A percentile compares a stretch with the other conserved stretches of the same genome.
phyloP scores from a whole-genome alignment of 2,888 invertebrate species.

The Meiosimyza platycephala region DNA sequence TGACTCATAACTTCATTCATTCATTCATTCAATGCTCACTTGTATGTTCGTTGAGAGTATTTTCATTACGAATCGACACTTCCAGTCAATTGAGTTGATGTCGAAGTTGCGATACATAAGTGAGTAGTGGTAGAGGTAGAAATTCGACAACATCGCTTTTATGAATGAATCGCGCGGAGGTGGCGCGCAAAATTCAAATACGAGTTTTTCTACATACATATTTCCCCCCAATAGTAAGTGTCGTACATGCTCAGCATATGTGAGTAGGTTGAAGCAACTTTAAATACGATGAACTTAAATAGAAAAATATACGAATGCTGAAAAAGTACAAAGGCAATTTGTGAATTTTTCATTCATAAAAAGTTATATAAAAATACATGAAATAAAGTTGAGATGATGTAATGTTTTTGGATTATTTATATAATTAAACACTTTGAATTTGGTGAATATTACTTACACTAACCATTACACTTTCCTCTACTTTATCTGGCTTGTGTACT shows the following conservation, averaged over 20 bases:
- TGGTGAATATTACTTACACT: too few relatives aligned
- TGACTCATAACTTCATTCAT: conserved; percentile 21
- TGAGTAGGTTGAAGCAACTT: conserved; percentile 25
- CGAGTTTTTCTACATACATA: conserved; percentile 15
- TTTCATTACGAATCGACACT: too few relatives aligned
- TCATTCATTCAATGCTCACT: neutral
- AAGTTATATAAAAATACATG: neutral
- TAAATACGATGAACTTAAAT: neutral
- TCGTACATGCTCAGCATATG: conserved; percentile 23
- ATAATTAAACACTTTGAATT: too few relatives aligned
- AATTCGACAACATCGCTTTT: conserved; percentile 20
- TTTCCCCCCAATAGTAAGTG: neutral
- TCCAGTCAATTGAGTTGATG: neutral
- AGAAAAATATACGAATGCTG: neutral
- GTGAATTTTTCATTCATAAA: conserved; percentile 16
- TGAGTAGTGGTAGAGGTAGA: neutral
- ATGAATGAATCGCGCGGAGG: conserved; percentile 33
- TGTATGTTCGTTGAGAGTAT: too few relatives aligned
- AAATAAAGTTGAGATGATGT: too few relatives aligned
- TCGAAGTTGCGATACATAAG: neutral
- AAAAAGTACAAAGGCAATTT: too few relatives aligned
- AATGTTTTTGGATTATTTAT: too few relatives aligned
- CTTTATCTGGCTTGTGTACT: too few relatives aligned
- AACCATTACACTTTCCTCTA: too few relatives aligned
- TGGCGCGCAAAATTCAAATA: conserved; percentile 11